phyloP scores from a whole-genome alignment of 1,140 invertebrate genomes.

The Penaeus vannamei region DNA sequence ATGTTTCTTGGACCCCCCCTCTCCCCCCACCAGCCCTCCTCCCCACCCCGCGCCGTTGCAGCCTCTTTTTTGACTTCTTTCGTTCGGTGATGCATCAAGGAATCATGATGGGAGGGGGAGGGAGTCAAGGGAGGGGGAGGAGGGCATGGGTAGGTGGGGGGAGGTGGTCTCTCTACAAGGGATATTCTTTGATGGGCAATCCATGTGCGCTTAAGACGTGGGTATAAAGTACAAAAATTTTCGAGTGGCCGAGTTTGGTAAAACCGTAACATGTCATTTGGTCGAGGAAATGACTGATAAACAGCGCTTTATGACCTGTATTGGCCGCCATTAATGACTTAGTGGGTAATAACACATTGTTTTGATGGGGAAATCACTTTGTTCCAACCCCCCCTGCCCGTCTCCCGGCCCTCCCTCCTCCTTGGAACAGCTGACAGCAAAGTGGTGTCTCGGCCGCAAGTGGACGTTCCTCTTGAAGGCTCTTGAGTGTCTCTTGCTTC shows the following conservation, averaged over 20 bases:
- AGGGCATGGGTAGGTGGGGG: no score
- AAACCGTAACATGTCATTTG: slow-evolving; percentile 41
- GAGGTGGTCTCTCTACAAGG: no score
- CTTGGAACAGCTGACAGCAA: no score
- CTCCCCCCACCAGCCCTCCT: not conserved
- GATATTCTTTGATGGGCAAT: no score
- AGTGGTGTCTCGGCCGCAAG: no score
- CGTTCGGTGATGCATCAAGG: no score
- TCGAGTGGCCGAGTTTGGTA: not conserved
- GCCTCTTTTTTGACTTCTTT: not conserved
- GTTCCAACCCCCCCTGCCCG: not conserved
- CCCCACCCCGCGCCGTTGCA: not conserved
- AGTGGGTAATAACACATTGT: slow-evolving; percentile 47
- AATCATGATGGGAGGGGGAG: no score
- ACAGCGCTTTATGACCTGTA: slow-evolving; percentile 42
- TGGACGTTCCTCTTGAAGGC: no score
- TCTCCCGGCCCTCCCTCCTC: no score
- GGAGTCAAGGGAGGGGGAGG: no score
- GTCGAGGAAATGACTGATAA: slow-evolving; percentile 31
- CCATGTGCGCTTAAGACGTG: no score
- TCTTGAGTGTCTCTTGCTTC: no score
- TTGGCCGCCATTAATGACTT: slow-evolving; percentile 41
- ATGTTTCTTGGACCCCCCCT: slow-evolving; percentile 20
- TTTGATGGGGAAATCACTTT: slow-evolving; percentile 5
- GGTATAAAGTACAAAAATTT: slow-evolving; percentile 1